phyloP scores from a whole-genome alignment of 1,140 invertebrate species.

The Lordiphosa stackelbergi region DNA sequence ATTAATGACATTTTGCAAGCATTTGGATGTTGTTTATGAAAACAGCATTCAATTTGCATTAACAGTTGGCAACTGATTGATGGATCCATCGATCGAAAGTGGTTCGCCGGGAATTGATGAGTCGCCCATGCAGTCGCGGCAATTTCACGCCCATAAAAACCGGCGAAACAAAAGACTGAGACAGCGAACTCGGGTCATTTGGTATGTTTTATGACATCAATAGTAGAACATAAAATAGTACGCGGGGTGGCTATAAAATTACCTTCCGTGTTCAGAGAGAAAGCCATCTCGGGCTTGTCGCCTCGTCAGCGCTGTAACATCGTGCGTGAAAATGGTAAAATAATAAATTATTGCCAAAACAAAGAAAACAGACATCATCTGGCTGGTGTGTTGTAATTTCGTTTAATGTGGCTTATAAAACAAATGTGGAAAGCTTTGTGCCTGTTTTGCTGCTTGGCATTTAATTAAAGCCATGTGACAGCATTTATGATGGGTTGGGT shows the following conservation, averaged over 20 bases:
- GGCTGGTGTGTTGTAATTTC: constrained; percentile 55
- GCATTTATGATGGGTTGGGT: constrained; percentile 56
- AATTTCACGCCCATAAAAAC: constrained; percentile 26
- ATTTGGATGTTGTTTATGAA: constrained; percentile 73
- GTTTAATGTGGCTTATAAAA: constrained; percentile 55
- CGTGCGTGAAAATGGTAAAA: constrained; percentile 29
- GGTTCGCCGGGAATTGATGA: constrained; percentile 23
- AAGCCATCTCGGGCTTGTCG: constrained; percentile 27
- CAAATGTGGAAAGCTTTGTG: constrained; percentile 53
- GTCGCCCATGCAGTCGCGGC: constrained; percentile 26
- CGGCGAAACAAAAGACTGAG: constrained; percentile 61
- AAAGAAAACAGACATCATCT: constrained; percentile 9
- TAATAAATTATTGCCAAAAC: constrained; percentile 59
- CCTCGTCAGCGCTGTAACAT: no score
- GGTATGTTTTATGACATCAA: constrained; percentile 50
- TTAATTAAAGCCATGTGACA: constrained; percentile 66
- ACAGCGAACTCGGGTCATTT: constrained; percentile 44
- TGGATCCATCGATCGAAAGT: constrained; percentile 35
- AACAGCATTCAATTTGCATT: constrained; percentile 72
- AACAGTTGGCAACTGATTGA: constrained; percentile 66
- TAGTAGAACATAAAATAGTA: constrained; percentile 56
- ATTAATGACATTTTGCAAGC: constrained; percentile 69
- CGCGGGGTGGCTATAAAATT: constrained; percentile 30
- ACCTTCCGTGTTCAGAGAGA: constrained; percentile 37
- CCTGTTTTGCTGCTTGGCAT: constrained; percentile 32